These are phyloP conservation scores for Macaria liturata DNA, from an alignment of 2,888 invertebrate genomes.

Conservation along the genomic window DNA sequence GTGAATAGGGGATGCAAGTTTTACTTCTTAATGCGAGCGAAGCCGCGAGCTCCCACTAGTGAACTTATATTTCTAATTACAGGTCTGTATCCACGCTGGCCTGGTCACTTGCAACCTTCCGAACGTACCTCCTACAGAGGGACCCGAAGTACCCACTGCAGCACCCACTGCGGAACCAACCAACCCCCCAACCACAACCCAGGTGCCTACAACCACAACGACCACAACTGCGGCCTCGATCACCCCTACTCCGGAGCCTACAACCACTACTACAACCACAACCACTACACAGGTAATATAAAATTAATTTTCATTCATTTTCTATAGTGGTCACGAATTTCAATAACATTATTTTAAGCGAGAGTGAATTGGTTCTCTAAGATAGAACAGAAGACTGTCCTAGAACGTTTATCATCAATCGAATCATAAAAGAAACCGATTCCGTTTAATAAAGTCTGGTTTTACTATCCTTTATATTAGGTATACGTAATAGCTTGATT, in stretches of 20 bases:
- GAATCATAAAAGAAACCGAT: too few relatives aligned
- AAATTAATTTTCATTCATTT: too few relatives aligned
- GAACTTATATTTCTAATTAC: constrained; percentile 5
- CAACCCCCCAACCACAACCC: constrained; percentile 18
- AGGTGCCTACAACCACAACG: constrained; percentile 4
- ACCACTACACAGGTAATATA: background rate
- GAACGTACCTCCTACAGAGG: constrained; percentile 31
- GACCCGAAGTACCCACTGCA: constrained; percentile 16
- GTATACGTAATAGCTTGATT: too few relatives aligned
- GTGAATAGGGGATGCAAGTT: too few relatives aligned
- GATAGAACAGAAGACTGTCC: background rate
- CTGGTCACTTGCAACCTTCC: constrained; percentile 48
- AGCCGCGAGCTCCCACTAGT: too few relatives aligned
- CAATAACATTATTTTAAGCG: too few relatives aligned
- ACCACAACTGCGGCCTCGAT: constrained; percentile 5
- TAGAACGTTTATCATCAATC: too few relatives aligned
- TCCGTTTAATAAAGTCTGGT: too few relatives aligned
- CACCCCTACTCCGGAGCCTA: background rate
- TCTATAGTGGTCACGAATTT: too few relatives aligned
- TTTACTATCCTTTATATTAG: too few relatives aligned
- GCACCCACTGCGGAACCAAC: constrained; percentile 14
- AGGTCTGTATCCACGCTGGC: constrained; percentile 54
- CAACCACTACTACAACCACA: constrained; percentile 15
- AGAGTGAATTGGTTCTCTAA: background rate
- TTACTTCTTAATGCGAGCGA: too few relatives aligned